Base-by-base conservation (phyloP, 2,888 invertebrate species). In the Eueremaeus valkanovi region DNA sequence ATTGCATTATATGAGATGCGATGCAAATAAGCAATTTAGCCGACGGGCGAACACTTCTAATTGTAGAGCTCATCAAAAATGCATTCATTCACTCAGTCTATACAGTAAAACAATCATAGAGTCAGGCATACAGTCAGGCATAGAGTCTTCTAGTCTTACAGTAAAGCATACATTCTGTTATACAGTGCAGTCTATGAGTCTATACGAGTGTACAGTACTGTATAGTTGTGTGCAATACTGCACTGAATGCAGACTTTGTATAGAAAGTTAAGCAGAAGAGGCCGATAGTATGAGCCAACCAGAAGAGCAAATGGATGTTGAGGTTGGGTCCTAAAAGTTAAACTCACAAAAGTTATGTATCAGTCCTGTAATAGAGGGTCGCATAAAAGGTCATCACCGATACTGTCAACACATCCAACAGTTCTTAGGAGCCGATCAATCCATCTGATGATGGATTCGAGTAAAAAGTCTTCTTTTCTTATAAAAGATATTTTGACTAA, bases 11-110 rank as follows among this genome's bases (percentile, higher is more conserved):
- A 58, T 58, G 3, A 27, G 36, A 66, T 66, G 66, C 66, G 36
- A 66, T 66, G 66, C 66, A 66, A 66, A 66, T n/a, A 66, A 66
- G 66, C 66, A 66, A 66, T 66, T 66, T 40, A 66, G 36, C 66
- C 66, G 66, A 66, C 36, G 66, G 66, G 36, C 31, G 3, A 13
- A n/a, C 40, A 33, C n/a, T n/a, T 66, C 40, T 66, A 66, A 66
- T 66, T 66, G 66, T 66, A n/a, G 33, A 66, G 21, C 66, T 66
- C 33, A 66, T 66, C 66, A 66, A 66, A 66, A 66, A 66, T 66
- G 36, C 66, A 33, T 9, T 61, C 61, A 61, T 61, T 51, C 51
- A 5, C 8, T 21, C 51, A 51, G n/a, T 51, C n/a, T 18, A 45
- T 45, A n/a, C 51, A 21, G 2, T n/a, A 16, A 51, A 8, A 51